phyloP scores from a whole-genome alignment of 2,888 invertebrate species.

The Tetheella fluctuosa region DNA sequence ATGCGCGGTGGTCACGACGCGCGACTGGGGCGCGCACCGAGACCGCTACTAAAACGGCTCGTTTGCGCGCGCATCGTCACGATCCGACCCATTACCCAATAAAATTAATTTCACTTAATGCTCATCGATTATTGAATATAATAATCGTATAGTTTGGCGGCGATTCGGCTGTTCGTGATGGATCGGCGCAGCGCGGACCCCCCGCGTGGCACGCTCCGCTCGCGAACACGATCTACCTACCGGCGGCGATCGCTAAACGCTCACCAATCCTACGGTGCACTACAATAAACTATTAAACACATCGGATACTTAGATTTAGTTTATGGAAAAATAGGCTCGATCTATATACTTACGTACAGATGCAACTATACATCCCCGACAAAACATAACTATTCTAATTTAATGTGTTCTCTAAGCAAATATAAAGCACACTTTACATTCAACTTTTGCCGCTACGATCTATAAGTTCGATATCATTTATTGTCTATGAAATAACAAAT shows the following conservation, averaged over 20 bases:
- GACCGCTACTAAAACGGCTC: constrained; percentile 64
- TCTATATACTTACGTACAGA: background rate
- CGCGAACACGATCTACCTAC: constrained; percentile 66
- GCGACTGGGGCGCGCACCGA: constrained; percentile 35
- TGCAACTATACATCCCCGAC: background rate
- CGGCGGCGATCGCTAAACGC: constrained; percentile 44
- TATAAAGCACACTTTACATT: background rate
- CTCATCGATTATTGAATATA: constrained; percentile 79
- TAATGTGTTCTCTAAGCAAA: background rate
- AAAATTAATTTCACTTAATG: constrained; percentile 83
- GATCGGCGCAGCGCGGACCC: constrained; percentile 68
- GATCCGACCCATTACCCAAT: constrained; percentile 76
- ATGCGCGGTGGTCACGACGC: constrained; percentile 55
- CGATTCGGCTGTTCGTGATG: constrained; percentile 74
- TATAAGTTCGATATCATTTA: constrained; percentile 2
- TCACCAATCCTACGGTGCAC: constrained; percentile 9
- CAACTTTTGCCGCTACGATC: background rate
- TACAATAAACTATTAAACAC: constrained; percentile 11
- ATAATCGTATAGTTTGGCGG: constrained; percentile 73
- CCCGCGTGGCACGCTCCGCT: constrained; percentile 57
- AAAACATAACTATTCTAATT: background rate
- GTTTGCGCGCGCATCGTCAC: constrained; percentile 75
- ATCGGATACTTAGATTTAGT: constrained; percentile 1
- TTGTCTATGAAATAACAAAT: constrained; percentile 39
- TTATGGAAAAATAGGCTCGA: constrained; percentile 3